Conservation (phyloP, 1,140 invertebrate genomes). For the Muscidifurax raptorellus region DNA sequence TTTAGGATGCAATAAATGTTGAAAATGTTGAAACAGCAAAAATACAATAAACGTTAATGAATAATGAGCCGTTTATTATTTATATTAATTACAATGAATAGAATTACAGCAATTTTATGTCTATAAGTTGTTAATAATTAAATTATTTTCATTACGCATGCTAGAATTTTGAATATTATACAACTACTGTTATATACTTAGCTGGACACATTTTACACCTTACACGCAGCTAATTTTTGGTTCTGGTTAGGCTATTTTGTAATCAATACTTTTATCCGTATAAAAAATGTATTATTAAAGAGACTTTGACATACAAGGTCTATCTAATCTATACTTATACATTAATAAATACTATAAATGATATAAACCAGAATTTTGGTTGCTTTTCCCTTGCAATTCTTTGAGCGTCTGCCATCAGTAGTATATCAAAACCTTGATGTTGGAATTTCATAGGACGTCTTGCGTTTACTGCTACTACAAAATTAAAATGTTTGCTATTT, state of each 20-base stretch:
- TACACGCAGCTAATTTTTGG: conserved; percentile 82
- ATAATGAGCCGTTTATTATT: no score
- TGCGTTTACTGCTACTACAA: conserved; percentile 90
- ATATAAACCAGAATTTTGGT: neutral
- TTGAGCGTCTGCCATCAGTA: conserved; percentile 99
- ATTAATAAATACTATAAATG: conserved; percentile 42
- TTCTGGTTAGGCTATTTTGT: conserved; percentile 79
- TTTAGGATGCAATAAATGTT: no score
- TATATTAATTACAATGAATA: no score
- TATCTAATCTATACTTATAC: conserved; percentile 94
- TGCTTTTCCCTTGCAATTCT: conserved; percentile 96
- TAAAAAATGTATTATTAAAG: conserved; percentile 45
- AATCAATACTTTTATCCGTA: conserved; percentile 10
- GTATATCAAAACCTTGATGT: conserved; percentile 97
- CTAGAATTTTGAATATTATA: no score
- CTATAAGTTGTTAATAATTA: no score
- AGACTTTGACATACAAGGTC: conserved; percentile 97
- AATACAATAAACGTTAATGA: no score
- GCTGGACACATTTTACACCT: conserved; percentile 83
- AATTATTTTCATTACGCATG: no score
- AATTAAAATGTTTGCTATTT: neutral
- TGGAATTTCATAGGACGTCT: conserved; percentile 98
- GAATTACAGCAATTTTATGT: no score
- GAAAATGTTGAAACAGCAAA: no score
- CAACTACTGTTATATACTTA: no score